Evolutionary conservation across 1,140 invertebrate species (phyloP).

Genomic region (Ips nitidus): DNA sequence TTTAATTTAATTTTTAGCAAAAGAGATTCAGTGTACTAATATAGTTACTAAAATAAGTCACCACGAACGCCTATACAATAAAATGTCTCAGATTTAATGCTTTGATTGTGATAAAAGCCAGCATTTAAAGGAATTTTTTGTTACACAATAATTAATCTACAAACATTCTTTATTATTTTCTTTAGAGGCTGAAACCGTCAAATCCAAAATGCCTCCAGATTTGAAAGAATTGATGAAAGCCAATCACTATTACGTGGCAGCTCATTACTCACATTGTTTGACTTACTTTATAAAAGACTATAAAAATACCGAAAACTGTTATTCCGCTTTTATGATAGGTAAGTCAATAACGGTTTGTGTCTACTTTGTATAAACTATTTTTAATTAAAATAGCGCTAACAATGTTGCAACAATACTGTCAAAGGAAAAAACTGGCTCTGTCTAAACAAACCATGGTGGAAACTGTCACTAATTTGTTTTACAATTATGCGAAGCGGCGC

Average conservation of each 20-base stretch:
- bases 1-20: neutral
- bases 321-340: conserved; percentile 78
- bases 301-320: conserved; percentile 53
- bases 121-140: too few species aligned
- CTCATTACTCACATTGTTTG: conserved; percentile 20
- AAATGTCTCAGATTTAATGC: too few species aligned
- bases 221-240: conserved; percentile 22
- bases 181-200: neutral
- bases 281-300: conserved; percentile 41
- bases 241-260: conserved; percentile 14
- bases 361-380: too few species aligned
- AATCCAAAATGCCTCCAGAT: conserved; percentile 8
- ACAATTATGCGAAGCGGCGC: conserved; percentile 77
- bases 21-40: too few species aligned
- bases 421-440: conserved; percentile 48
- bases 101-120: too few species aligned
- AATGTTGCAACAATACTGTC: conserved; percentile 57
- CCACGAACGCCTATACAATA: too few species aligned
- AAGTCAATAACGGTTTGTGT: neutral
- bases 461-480: conserved; percentile 68
- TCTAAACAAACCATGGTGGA: conserved; percentile 79
- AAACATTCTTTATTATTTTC: neutral
- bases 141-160: too few species aligned
- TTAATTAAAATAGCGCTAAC: conserved; percentile 54
- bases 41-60: too few species aligned